A percentile compares a stretch with the other conserved stretches of the same genome.
These are phyloP conservation scores for Rhimphoctona megacephalus DNA, from an alignment of 2,888 invertebrate genomes.

Conservation along the genomic window DNA sequence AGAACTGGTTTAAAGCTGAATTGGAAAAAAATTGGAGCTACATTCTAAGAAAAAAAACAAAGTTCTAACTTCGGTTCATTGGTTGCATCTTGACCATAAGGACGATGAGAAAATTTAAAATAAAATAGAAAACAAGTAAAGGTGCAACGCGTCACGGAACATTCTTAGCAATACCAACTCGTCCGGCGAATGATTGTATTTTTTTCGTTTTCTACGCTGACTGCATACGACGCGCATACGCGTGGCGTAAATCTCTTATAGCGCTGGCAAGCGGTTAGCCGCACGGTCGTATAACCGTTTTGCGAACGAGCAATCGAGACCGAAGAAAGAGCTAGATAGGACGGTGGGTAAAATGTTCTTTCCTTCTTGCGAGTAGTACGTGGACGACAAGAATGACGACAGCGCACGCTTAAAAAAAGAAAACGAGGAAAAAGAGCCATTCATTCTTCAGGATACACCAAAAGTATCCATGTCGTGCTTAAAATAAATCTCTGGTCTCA, in stretches of 20 bases:
- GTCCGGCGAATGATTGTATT: slow-evolving; percentile 23
- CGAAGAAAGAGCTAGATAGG: slow-evolving; percentile 40
- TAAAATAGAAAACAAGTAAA: slow-evolving; percentile 34
- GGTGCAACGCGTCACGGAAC: slow-evolving; percentile 37
- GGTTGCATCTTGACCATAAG: neutral
- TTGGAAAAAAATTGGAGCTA: neutral
- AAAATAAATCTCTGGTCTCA: slow-evolving; percentile 48
- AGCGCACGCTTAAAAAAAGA: slow-evolving; percentile 40
- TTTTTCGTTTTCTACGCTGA: slow-evolving; percentile 29
- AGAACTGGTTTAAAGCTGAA: neutral
- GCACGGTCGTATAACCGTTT: slow-evolving; percentile 69
- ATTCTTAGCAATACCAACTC: slow-evolving; percentile 48
- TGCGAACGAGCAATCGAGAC: slow-evolving; percentile 65
- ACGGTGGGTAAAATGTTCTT: slow-evolving; percentile 41
- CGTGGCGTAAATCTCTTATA: slow-evolving; percentile 69
- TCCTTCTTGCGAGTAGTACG: slow-evolving; percentile 34
- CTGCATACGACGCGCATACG: slow-evolving; percentile 63
- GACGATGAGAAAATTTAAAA: slow-evolving; percentile 31
- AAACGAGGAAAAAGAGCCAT: slow-evolving; percentile 24
- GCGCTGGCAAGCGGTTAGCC: slow-evolving; percentile 56
- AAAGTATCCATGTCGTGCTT: slow-evolving; percentile 40
- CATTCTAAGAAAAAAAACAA: neutral
- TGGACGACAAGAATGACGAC: slow-evolving; percentile 47
- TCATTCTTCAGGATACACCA: slow-evolving; percentile 41
- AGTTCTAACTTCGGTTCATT: neutral